Conservation (phyloP, 2,797 vertebrate species). For the Anabacerthia variegaticeps region DNA sequence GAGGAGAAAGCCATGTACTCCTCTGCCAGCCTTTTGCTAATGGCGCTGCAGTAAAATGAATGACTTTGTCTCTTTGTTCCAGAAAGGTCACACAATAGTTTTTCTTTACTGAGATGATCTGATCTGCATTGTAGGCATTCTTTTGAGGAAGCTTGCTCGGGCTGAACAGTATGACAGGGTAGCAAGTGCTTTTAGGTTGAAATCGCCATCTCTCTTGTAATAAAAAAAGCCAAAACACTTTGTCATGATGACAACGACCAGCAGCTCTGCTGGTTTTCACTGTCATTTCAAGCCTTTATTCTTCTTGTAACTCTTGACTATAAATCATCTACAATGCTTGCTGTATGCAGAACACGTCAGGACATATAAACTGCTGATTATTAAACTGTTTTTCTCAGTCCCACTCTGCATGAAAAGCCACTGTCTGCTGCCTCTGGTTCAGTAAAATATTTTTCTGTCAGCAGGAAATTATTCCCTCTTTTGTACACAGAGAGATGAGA, state of each 20-base stretch:
- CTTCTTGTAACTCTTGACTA: neutral
- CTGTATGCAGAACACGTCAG: neutral
- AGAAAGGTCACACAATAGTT: neutral
- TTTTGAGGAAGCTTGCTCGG: neutral
- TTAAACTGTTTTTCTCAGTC: neutral
- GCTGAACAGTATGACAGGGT: neutral
- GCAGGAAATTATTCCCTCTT: constrained; percentile 27
- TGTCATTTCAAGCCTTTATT: neutral
- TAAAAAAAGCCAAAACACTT: neutral
- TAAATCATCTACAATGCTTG: neutral
- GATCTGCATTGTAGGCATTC: neutral
- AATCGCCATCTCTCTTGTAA: neutral
- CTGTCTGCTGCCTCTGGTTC: neutral
- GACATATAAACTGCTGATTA: neutral
- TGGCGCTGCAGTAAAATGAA: neutral
- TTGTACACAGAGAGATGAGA: neutral
- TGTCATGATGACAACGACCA: neutral
- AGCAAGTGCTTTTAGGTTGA: neutral
- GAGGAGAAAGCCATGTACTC: neutral
- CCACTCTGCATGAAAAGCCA: neutral
- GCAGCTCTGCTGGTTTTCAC: neutral
- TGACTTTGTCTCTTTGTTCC: neutral
- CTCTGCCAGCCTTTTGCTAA: neutral
- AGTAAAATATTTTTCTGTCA: constrained; percentile 9
- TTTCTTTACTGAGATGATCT: neutral